A percentile compares a stretch with the other conserved stretches of the same genome.
Evolutionary conservation across 2,113 vertebrate genomes (phyloP).

Genomic region (Hemiprocne comata): DNA sequence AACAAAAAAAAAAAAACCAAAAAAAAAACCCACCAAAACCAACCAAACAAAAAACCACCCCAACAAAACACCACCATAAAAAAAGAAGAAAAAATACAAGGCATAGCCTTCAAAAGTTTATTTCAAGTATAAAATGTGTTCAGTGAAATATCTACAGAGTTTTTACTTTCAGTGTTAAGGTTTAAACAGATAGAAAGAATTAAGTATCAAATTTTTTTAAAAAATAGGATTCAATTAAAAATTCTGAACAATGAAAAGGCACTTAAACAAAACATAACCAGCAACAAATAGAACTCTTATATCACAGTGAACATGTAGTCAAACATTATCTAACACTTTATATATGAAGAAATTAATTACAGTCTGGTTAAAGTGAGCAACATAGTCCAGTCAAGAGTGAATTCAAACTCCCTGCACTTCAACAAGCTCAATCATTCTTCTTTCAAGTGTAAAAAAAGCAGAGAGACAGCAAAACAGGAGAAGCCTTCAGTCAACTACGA

Average conservation of each 20-base stretch:
- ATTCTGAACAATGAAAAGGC: conserved; percentile 22
- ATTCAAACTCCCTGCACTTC: not conserved
- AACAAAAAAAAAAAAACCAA: not conserved
- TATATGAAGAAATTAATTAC: conserved; percentile 45
- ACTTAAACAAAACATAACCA: conserved; percentile 55
- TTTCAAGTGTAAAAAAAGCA: not conserved
- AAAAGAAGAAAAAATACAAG: not conserved
- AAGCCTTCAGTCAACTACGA: not conserved
- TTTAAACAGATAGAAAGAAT: conserved; percentile 63
- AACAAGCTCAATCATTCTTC: not conserved
- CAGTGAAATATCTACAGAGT: conserved; percentile 40
- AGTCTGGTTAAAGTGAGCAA: conserved; percentile 42
- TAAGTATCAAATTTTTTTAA: conserved; percentile 23
- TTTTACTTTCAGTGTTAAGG: conserved; percentile 27
- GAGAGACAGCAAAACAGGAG: not conserved
- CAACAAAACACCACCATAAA: too few species aligned
- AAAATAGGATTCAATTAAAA: conserved; percentile 53
- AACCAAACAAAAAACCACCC: too few species aligned
- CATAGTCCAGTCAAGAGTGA: not conserved
- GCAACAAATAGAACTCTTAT: conserved; percentile 53
- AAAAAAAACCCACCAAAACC: too few species aligned
- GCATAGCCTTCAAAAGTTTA: conserved; percentile 52
- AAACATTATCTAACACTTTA: conserved; percentile 61
- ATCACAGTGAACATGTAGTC: conserved; percentile 44
- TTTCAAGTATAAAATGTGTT: conserved; percentile 72